Conservation (phyloP, 2,888 invertebrate species). For the Ophraella communa region DNA sequence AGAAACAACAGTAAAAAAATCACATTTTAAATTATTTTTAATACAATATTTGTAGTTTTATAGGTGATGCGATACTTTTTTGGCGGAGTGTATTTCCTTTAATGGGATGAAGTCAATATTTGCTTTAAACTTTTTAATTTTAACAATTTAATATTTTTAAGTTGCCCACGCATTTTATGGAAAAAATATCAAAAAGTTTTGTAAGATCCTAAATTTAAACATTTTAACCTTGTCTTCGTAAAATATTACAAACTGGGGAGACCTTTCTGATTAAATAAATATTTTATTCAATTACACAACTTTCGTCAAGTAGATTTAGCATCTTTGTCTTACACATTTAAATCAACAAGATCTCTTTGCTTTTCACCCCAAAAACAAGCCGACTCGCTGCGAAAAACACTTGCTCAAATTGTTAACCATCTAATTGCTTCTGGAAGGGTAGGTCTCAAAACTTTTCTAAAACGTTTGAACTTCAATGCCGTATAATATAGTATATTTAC, state of each 20-base stretch:
- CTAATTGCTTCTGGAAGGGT: slow-evolving; percentile 42
- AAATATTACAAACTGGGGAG: neutral
- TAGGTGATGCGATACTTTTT: no score
- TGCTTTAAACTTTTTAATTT: neutral
- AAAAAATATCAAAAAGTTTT: neutral
- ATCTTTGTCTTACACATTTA: slow-evolving; percentile 6
- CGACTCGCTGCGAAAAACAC: slow-evolving; percentile 23
- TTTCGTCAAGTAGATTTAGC: neutral
- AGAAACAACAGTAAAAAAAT: no score
- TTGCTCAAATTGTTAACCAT: slow-evolving; percentile 37
- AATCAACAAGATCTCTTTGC: neutral
- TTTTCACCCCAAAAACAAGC: slow-evolving; percentile 13
- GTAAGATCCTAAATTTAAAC: neutral
- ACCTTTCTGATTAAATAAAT: neutral
- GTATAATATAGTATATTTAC: no score
- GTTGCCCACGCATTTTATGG: neutral
- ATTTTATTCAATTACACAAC: slow-evolving; percentile 1
- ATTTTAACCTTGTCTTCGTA: neutral
- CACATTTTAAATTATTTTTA: no score
- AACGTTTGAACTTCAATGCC: neutral
- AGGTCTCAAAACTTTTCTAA: slow-evolving; percentile 38
- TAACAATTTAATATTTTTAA: neutral
- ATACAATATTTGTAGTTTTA: no score
- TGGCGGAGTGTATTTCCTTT: no score
- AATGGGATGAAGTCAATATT: no score